Evolutionary conservation across 2,113 vertebrate species (phyloP), one percentile per base, ranked within the genome.

Genomic region (Aptenodytes forsteri): DNA sequence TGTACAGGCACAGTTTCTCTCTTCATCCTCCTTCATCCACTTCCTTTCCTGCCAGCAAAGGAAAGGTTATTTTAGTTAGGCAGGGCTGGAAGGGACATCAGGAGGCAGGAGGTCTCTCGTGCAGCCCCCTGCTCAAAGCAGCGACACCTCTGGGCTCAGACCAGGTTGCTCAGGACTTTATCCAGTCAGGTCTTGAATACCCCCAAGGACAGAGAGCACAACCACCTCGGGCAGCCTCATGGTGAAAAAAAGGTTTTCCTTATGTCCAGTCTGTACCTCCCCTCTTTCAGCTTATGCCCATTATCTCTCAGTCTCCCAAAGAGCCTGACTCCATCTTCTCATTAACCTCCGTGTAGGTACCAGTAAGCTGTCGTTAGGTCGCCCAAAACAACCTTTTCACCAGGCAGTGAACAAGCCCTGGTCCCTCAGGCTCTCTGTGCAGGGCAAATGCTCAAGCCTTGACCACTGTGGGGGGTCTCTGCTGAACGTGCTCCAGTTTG

Each of bases 401-500:
- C 10, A 54, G 7, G 30, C 3, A 2, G 11, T 25, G 18, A 70
- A 59, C 15, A 64, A 79, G 20, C 16, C 15, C 21, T 16, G 17
- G 46, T 65, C 27, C 23, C 49, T 77, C 46, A 80, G 26, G n/a
- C 34, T 75, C 11, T 75, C 22, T 25, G 61, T 36, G 29, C 21
- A 64, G 30, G 13, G 19, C 19, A 67, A 67, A 81, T 36, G 44
- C 27, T 88, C 44, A 40, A 44, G 14, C 42, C 75, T 21, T 59
- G 30, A 36, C 14, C 29, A 27, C 16, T 1, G 0, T 6, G 14
- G 47, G 8, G 23, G 15, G 8, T 9, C 13, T 77, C 26, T 49
- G 13, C 47, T 93, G 52, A 52, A 59, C 14, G 6, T 0, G 0
- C 7, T 90, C 6, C 47, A 16, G 4, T 79, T 64, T 38, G 17